Evolutionary conservation across 2,797 vertebrate species (phyloP).

Genomic region (Cottoperca gobio): DNA sequence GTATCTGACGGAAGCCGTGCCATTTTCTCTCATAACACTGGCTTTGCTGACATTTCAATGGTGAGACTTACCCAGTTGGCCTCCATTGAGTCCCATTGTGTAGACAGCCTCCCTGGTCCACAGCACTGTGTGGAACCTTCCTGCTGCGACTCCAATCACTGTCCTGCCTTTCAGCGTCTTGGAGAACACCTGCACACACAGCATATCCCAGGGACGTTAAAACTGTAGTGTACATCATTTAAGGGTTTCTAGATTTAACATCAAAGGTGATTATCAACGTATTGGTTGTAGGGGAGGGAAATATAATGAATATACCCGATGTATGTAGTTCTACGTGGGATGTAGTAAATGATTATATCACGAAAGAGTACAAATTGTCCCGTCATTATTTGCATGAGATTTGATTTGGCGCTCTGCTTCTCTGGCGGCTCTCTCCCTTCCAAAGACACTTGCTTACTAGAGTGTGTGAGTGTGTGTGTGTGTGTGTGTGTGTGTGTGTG

Average conservation of each 20-base stretch:
- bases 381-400: no score
- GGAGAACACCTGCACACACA: conserved; percentile 89
- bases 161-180: conserved; percentile 93
- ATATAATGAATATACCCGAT: no score
- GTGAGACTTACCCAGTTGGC: conserved; percentile 92
- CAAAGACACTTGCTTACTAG: no score
- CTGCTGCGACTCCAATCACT: conserved; percentile 94
- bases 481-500: no score
- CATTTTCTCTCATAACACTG: neutral
- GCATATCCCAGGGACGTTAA: neutral
- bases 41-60: neutral
- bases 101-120: conserved; percentile 97
- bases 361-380: no score
- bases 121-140: conserved; percentile 96
- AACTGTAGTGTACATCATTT: neutral
- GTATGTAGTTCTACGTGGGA: no score
- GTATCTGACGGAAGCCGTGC: conserved; percentile 5
- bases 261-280: neutral
- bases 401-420: no score
- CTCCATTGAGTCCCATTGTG: conserved; percentile 96
- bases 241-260: neutral
- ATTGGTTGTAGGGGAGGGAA: neutral
- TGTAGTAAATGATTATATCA: no score
- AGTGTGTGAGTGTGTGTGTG: no score
- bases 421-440: no score